Percentiles rank a stretch among this genome's conserved stretches.
Evolutionary conservation across 2,113 vertebrate genomes (phyloP).

Genomic region (Stictonetta naevosa): DNA sequence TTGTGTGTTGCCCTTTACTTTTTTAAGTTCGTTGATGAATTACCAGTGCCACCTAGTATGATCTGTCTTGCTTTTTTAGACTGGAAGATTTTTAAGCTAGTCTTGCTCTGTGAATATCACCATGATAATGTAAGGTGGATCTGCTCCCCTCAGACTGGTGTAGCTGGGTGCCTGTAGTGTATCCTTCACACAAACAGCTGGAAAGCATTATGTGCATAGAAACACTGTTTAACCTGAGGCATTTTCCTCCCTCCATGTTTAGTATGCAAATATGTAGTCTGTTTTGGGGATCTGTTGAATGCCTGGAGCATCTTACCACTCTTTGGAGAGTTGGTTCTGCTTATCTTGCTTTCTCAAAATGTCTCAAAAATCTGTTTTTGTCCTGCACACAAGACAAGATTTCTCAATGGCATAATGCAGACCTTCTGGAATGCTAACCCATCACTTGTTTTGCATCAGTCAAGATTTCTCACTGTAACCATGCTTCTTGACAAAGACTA

Average conservation of each 20-base stretch:
- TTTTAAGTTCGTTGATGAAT: not conserved
- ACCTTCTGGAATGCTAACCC: not conserved
- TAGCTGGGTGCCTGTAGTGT: not conserved
- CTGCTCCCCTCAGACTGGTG: not conserved
- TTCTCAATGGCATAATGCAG: not conserved
- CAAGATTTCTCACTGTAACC: not conserved
- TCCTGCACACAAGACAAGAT: not conserved
- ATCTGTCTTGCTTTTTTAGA: not conserved
- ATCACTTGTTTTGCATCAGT: not conserved
- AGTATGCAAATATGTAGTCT: not conserved
- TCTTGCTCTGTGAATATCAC: not conserved
- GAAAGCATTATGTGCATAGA: not conserved
- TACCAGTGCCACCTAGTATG: not conserved
- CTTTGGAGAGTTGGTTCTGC: not conserved
- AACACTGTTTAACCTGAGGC: not conserved
- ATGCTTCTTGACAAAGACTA: not conserved
- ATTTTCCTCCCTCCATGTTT: not conserved
- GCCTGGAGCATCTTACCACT: not conserved
- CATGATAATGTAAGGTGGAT: not conserved
- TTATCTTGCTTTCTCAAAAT: not conserved
- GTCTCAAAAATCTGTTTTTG: not conserved
- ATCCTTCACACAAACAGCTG: not conserved
- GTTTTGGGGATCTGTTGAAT: not conserved
- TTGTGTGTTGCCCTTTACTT: not conserved
- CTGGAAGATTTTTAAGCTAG: not conserved